Conservation (phyloP, 2,888 invertebrate genomes). For the Amorpha juglandis region DNA sequence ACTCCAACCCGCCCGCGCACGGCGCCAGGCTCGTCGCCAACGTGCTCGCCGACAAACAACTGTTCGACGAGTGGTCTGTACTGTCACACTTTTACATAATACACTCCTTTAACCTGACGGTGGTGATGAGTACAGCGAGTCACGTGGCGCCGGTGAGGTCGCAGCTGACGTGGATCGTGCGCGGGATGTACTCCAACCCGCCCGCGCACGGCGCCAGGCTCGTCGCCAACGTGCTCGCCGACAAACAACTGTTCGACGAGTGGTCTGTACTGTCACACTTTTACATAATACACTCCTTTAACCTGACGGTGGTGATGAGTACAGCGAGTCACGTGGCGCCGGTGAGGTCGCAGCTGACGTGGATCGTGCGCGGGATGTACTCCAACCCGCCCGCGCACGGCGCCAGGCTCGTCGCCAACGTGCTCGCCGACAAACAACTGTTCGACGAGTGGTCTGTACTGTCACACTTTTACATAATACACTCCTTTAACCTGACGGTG, state of each 20-base stretch:
- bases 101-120: too few relatives aligned
- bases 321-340: conserved; percentile 85
- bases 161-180: conserved; percentile 93
- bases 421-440: conserved; percentile 90
- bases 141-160: conserved; percentile 89
- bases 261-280: conserved; percentile 86
- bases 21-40: conserved; percentile 95
- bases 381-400: conserved; percentile 99
- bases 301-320: conserved; percentile 92
- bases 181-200: conserved; percentile 98
- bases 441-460: conserved; percentile 91
- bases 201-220: conserved; percentile 97
- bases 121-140: conserved; percentile 88
- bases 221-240: conserved; percentile 92
- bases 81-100: background rate
- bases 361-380: conserved; percentile 95
- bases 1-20: conserved; percentile 98
- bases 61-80: conserved; percentile 92
- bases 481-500: too few relatives aligned
- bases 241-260: conserved; percentile 89
- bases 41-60: conserved; percentile 89
- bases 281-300: background rate
- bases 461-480: background rate
- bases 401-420: conserved; percentile 93
- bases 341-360: conserved; percentile 93